Base-by-base conservation (phyloP, 2,113 vertebrate species). In the Ia io region DNA sequence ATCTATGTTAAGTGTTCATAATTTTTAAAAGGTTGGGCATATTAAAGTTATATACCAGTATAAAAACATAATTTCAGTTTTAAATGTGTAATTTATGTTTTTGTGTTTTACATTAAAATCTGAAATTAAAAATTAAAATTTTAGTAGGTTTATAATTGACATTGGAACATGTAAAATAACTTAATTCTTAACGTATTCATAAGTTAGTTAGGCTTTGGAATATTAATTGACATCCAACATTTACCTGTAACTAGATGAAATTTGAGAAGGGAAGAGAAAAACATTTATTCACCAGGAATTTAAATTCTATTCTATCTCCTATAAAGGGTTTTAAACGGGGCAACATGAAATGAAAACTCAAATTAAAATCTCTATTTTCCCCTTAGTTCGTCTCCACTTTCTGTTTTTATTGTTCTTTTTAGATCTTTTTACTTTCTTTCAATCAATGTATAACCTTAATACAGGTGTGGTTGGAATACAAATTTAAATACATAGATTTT, bases 101-200 rank as follows among this genome's bases (percentile, higher is more conserved):
- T 86, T 71, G 11, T 94, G 30, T 63, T 96, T 89, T 78, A 70
- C 49, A 61, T 84, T 76, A 70, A 47, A 56, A 42, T 16, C 49
- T 84, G 14, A 80, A 78, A 61, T 71, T 78, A 63, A 89, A 91
- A 84, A 17, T 84, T 77, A 88, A 93, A 65, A 65, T 35, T 88
- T 93, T 67, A 63, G 20, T 56, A 53, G 4, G 4, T 73, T 53
- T 87, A 59, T 70, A 59, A 35, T 28, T 56, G 30, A 11, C 53
- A 63, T 56, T 88, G 5, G 20, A 70, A 87, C 3, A 59, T 53
- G 94, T 83, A 88, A 92, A 23, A 80, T 6, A 95, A 80, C 3
- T 74, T 78, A 95, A 69, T 73, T 32, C 7, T 87, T 84, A 65
- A 25, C 20, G 90, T 70, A 65, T 74, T 80, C 17, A 42, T 32